Percentiles rank a stretch among this genome's conserved stretches.
Evolutionary conservation across 92 coral and sea anemone genomes (phyloP).

Genomic region (Actinostola sp.): DNA sequence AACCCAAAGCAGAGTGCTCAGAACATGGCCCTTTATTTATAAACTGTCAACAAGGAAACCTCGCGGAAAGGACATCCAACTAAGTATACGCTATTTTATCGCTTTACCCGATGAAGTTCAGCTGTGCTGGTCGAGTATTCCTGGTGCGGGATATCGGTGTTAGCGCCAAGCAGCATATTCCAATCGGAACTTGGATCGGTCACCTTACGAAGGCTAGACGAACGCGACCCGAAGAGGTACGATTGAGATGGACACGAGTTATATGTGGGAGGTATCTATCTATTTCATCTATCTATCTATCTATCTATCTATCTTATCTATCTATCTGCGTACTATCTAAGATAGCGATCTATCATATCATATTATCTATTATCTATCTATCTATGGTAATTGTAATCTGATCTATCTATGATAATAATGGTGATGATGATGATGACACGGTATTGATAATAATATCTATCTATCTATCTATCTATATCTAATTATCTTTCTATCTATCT

Average conservation of each 20-base stretch:
- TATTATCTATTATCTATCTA: too few relatives aligned
- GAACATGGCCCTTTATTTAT: constrained; percentile 53
- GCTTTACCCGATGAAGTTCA: constrained; percentile 95
- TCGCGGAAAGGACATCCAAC: constrained; percentile 42
- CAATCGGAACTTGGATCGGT: constrained; percentile 99
- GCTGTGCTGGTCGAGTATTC: constrained; percentile 89
- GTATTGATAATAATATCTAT: too few relatives aligned
- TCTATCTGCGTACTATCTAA: too few relatives aligned
- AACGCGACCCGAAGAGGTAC: constrained; percentile 79
- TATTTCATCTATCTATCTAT: too few relatives aligned
- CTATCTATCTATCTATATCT: too few relatives aligned
- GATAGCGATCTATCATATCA: too few relatives aligned
- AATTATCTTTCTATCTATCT: too few relatives aligned
- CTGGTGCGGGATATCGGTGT: constrained; percentile 95
- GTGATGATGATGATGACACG: too few relatives aligned
- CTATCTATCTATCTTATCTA: too few relatives aligned
- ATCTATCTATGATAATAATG: too few relatives aligned
- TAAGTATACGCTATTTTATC: constrained; percentile 89
- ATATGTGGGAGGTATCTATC: constrained; percentile 96
- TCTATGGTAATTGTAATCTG: too few relatives aligned
- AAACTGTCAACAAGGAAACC: constrained; percentile 63
- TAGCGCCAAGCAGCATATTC: constrained; percentile 92
- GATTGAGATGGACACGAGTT: constrained; percentile 79
- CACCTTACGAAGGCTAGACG: constrained; percentile 97
- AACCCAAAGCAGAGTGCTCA: constrained; percentile 67